Conservation (phyloP, 2,888 invertebrate species). For the Drosophila prolongata region DNA sequence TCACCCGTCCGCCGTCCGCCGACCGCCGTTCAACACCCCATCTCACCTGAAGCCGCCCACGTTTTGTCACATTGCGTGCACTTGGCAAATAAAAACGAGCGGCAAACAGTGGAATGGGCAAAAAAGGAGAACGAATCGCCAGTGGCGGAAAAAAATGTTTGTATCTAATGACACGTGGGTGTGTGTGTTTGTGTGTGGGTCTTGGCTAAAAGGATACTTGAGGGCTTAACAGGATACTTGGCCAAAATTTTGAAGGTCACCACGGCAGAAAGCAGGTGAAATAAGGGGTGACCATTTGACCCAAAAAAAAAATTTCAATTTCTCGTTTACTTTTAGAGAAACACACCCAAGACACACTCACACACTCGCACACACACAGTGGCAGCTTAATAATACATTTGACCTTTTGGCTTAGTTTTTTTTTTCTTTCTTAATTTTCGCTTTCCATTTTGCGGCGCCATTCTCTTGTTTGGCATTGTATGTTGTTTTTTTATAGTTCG, state of each 20-base stretch:
- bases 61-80: slow-evolving; percentile 74
- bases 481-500: slow-evolving; percentile 26
- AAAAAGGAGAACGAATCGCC: slow-evolving; percentile 41
- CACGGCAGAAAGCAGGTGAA: slow-evolving; percentile 35
- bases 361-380: slow-evolving; percentile 8
- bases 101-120: slow-evolving; percentile 15
- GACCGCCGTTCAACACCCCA: slow-evolving; percentile 14
- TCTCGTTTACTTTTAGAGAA: slow-evolving; percentile 38
- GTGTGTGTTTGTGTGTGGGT: slow-evolving; percentile 19
- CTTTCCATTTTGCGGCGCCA: background rate
- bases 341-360: slow-evolving; percentile 48
- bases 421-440: slow-evolving; percentile 5
- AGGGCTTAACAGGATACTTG: slow-evolving; percentile 58
- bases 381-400: slow-evolving; percentile 62
- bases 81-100: slow-evolving; percentile 67
- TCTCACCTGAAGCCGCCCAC: slow-evolving; percentile 13
- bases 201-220: slow-evolving; percentile 66
- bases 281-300: slow-evolving; percentile 60
- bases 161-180: slow-evolving; percentile 64
- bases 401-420: slow-evolving; percentile 74
- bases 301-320: slow-evolving; percentile 54
- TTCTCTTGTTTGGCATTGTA: slow-evolving; percentile 7
- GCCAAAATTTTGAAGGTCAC: slow-evolving; percentile 71
- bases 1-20: slow-evolving; percentile 2
- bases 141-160: slow-evolving; percentile 56